These are phyloP conservation scores for Pseudopodoces humilis DNA, from an alignment of 2,113 vertebrate species.

Conservation along the genomic window DNA sequence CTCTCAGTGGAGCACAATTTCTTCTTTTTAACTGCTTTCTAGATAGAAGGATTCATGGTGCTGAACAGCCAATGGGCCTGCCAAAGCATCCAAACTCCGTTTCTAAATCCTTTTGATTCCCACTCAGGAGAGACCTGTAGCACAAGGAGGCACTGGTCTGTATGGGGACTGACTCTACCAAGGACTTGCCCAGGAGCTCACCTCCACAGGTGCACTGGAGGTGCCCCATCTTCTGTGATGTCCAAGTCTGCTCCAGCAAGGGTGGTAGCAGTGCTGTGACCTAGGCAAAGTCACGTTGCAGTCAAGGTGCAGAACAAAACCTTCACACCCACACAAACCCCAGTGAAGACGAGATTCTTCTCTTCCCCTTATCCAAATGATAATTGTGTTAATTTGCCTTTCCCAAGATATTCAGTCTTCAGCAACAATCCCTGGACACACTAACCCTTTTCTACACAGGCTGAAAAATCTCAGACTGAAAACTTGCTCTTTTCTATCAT, in stretches of 20 bases:
- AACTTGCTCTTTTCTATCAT: not conserved
- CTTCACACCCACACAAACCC: not conserved
- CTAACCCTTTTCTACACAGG: not conserved
- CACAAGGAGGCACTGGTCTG: not conserved
- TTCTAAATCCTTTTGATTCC: not conserved
- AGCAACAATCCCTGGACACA: not conserved
- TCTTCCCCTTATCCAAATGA: not conserved
- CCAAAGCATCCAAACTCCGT: not conserved
- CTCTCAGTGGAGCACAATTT: not conserved
- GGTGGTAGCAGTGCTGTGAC: not conserved
- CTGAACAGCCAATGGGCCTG: not conserved
- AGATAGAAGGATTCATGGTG: not conserved
- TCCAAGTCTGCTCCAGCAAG: not conserved
- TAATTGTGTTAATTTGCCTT: not conserved
- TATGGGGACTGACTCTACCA: not conserved
- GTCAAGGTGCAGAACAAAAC: not conserved
- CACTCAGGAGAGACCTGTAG: not conserved
- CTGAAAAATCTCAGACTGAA: not conserved
- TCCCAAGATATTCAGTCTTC: not conserved
- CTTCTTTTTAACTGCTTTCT: not conserved
- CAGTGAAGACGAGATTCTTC: accelerated
- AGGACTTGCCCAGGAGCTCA: not conserved
- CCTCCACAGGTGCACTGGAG: not conserved
- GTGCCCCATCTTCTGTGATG: not conserved
- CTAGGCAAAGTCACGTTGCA: not conserved